Evolutionary conservation across 2,888 invertebrate species (phyloP).

Genomic region (Opisthograptis luteolata): DNA sequence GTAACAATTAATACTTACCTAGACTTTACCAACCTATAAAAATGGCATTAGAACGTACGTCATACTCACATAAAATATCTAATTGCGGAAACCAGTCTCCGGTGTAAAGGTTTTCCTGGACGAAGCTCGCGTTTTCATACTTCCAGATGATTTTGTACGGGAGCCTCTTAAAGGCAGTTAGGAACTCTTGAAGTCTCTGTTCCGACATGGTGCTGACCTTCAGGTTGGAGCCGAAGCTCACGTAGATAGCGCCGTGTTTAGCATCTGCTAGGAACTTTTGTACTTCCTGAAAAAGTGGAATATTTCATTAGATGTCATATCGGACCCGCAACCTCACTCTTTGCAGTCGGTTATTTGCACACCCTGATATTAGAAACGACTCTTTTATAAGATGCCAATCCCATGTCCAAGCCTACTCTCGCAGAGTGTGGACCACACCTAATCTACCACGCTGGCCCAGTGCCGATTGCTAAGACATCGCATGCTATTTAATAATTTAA

Average conservation of each 20-base stretch:
- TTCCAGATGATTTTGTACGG: slow-evolving; percentile 90
- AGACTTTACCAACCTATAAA: too few species aligned
- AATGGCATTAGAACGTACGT: too few species aligned
- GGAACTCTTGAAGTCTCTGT: slow-evolving; percentile 81
- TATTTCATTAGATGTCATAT: slow-evolving; percentile 1
- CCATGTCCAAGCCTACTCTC: too few species aligned
- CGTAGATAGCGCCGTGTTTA: slow-evolving; percentile 86
- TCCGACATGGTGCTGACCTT: slow-evolving; percentile 85
- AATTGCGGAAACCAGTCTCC: slow-evolving; percentile 87
- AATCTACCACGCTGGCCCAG: too few species aligned
- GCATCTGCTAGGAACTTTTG: slow-evolving; percentile 85
- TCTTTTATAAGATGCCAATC: too few species aligned
- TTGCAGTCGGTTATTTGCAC: too few species aligned
- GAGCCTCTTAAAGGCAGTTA: slow-evolving; percentile 85
- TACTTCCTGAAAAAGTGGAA: slow-evolving; percentile 73
- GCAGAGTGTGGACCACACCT: too few species aligned
- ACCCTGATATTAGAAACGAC: too few species aligned
- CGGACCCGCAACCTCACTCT: too few species aligned
- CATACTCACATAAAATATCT: slow-evolving; percentile 87
- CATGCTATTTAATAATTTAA: too few species aligned
- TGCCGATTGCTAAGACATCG: too few species aligned
- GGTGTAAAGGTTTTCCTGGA: slow-evolving; percentile 84
- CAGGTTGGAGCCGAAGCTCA: slow-evolving; percentile 90
- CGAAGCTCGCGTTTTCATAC: slow-evolving; percentile 86
- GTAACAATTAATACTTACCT: too few species aligned